Conservation (phyloP, 1,140 invertebrate species). For the Aleiodes sp. region DNA sequence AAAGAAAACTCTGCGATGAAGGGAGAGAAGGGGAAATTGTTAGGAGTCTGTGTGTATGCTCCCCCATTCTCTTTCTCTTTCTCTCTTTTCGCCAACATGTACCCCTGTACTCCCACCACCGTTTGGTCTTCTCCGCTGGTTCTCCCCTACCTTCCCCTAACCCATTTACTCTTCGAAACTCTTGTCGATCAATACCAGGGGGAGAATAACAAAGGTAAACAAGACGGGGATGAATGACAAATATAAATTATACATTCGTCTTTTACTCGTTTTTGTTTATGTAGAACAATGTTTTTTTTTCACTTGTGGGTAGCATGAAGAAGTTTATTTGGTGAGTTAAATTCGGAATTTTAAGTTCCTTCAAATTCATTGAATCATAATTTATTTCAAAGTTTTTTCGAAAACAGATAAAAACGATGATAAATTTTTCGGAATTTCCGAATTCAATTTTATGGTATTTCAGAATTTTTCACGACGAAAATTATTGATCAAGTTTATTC, state of each 20-base stretch:
- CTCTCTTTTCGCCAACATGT: conserved; percentile 17
- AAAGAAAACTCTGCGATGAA: neutral
- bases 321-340: neutral
- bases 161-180: conserved; percentile 60
- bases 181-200: conserved; percentile 55
- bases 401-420: no score
- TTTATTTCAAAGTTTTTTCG: no score
- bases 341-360: no score
- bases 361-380: no score
- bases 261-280: no score
- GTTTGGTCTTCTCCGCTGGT: conserved; percentile 30
- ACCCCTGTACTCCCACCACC: conserved; percentile 29
- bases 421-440: no score
- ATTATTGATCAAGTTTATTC: no score
- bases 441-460: no score
- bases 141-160: conserved; percentile 44
- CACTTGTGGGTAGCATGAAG: no score
- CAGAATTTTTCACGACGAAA: no score
- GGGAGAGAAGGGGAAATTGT: neutral
- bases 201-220: conserved; percentile 59
- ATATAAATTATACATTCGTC: conserved; percentile 56
- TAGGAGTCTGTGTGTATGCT: conserved; percentile 19
- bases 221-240: conserved; percentile 56
- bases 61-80: conserved; percentile 24
- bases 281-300: no score